phyloP scores from a whole-genome alignment of 1,140 invertebrate species.

The Lepidostoma basale region DNA sequence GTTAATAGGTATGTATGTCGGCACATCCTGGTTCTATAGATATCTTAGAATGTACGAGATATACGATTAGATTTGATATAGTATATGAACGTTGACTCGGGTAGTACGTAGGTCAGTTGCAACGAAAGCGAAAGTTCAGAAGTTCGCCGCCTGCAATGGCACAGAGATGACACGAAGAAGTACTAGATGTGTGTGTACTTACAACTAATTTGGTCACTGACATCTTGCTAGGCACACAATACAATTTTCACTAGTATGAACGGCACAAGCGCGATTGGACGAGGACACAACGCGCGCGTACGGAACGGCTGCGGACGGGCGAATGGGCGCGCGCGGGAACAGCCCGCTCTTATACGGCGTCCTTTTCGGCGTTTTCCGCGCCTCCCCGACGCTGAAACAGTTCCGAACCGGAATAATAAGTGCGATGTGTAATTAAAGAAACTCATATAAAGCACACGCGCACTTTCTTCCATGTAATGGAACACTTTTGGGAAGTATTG shows the following conservation, averaged over 20 bases:
- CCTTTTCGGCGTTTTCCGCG: neutral
- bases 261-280: conserved; percentile 13
- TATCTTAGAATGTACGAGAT: too few relatives aligned
- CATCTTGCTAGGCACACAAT: conserved; percentile 35
- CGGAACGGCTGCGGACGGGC: neutral
- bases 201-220: conserved; percentile 37
- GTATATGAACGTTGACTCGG: too few relatives aligned
- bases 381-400: neutral
- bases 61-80: too few relatives aligned
- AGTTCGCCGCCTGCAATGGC: neutral
- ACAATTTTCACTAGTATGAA: conserved; percentile 11
- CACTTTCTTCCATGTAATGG: neutral
- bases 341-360: conserved; percentile 22
- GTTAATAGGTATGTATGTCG: neutral
- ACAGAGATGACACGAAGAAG: neutral
- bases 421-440: conserved; percentile 26
- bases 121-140: neutral
- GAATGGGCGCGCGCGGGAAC: conserved; percentile 34
- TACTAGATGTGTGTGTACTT: conserved; percentile 5
- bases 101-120: too few relatives aligned
- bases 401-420: conserved; percentile 15
- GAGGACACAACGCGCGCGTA: neutral
- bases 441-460: conserved; percentile 15
- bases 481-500: neutral
- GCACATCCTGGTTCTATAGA: neutral